Evolutionary conservation across 2,797 vertebrate genomes (phyloP).

Genomic region (Graptemys geographica): DNA sequence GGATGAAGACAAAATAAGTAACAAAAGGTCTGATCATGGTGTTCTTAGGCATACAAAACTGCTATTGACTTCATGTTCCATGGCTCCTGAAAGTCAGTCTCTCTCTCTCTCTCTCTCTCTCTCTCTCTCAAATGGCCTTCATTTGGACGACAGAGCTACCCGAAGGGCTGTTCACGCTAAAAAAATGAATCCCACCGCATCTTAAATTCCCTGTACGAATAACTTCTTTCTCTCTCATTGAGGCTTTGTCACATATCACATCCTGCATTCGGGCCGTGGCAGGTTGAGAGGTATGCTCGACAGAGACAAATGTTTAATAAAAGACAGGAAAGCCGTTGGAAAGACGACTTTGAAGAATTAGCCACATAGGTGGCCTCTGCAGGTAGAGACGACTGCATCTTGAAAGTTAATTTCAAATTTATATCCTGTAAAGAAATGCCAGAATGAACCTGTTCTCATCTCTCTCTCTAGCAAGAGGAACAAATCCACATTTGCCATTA

Average conservation of each 20-base stretch:
- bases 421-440: conserved; percentile 59
- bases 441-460: conserved; percentile 68
- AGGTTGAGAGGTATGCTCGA: background rate
- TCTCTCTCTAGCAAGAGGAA: conserved; percentile 52
- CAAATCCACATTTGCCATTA: conserved; percentile 53
- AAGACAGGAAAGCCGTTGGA: conserved; percentile 4
- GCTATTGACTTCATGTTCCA: background rate
- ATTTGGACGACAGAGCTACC: background rate
- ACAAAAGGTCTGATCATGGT: background rate
- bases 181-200: background rate
- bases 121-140: background rate
- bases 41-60: background rate
- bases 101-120: too few relatives aligned
- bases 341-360: conserved; percentile 23
- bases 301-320: background rate
- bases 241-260: background rate
- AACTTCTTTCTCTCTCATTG: background rate
- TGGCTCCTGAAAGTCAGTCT: background rate
- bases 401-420: conserved; percentile 72
- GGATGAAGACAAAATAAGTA: background rate
- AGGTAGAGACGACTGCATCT: conserved; percentile 42
- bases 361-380: conserved; percentile 54
- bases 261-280: background rate
- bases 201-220: background rate
- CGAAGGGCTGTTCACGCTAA: background rate